A percentile compares a stretch with the other conserved stretches of the same genome.
phyloP scores from a whole-genome alignment of 1,140 invertebrate species.

The Calliphora vicina region DNA sequence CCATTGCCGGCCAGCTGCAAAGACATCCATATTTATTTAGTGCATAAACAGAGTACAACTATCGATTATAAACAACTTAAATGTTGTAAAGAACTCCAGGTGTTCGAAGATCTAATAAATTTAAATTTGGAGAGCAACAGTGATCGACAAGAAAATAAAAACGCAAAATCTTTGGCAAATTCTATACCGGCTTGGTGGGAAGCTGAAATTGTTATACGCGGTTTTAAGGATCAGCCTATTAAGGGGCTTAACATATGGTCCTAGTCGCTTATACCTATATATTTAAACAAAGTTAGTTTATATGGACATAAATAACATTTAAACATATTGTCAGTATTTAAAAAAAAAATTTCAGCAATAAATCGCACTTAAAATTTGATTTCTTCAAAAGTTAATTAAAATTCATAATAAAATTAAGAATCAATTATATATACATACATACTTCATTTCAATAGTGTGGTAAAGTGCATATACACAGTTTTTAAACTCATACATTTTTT shows the following conservation, averaged over 20 bases:
- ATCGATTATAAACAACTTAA: conserved; percentile 6
- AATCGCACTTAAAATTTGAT: too few relatives aligned
- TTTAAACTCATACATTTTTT: too few relatives aligned
- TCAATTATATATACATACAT: too few relatives aligned
- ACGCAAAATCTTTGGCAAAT: neutral
- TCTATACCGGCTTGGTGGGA: conserved; percentile 35
- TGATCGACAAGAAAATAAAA: neutral
- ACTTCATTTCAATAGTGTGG: too few relatives aligned
- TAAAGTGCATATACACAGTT: too few relatives aligned
- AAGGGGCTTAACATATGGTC: conserved; percentile 36
- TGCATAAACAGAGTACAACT: neutral
- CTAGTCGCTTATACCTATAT: too few relatives aligned
- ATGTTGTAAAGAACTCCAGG: conserved; percentile 38
- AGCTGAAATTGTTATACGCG: conserved; percentile 36
- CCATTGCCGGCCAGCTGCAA: conserved; percentile 36
- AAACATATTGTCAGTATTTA: too few relatives aligned
- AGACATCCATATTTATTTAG: conserved; percentile 36
- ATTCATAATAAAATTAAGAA: too few relatives aligned
- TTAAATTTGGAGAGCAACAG: neutral
- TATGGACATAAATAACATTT: too few relatives aligned
- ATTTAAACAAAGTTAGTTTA: too few relatives aligned
- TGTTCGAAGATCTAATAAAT: conserved; percentile 30
- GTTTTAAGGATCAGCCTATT: conserved; percentile 39
- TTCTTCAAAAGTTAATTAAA: too few relatives aligned
- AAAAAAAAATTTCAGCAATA: too few relatives aligned